Base-by-base conservation (phyloP, 2,113 vertebrate species). In the Percopsis transmontana region DNA sequence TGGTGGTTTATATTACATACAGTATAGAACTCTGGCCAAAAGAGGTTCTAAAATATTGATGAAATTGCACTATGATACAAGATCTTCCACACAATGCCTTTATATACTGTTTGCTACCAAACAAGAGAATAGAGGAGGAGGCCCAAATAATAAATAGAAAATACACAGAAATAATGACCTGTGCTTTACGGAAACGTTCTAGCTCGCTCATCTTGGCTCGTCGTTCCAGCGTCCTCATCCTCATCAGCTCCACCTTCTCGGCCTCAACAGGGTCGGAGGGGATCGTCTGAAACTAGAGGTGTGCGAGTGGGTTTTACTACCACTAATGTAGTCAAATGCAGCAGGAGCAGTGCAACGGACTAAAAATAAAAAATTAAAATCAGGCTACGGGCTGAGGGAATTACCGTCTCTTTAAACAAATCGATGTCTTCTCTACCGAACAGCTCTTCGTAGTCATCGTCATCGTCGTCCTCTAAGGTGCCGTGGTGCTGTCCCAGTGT, bases 111-210 rank as follows among this genome's bases (percentile, higher is more conserved):
- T n/a, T n/a, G n/a, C n/a, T n/a, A n/a, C n/a, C n/a, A n/a, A n/a
- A n/a, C n/a, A n/a, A n/a, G n/a, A n/a, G n/a, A n/a, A n/a, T n/a
- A 45, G 15, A 45, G 42, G 2, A 59, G 24, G 45, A 33, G 8
- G 8, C 48, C 12, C 18, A 21, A 51, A 19, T 20, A 20, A 51
- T 10, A 45, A 9, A 51, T 3, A 11, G 18, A 20, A 5, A 18
- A 19, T 19, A 39, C 33, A 10, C 5, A n/a, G 20, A 2, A 3
- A 10, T 23, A 21, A 85, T 77, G 9, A 97, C 96, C 94, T 98
- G 96, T 40, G 96, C 97, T 80, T 91, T 93, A 65, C 90, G 90
- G 66, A 98, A 92, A 42, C 95, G 87, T 55, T 96, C 93, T 74
- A 94, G 84, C 80, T 96, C 91, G 0, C 90, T 93, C 61, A 91